Conservation (phyloP, 1,140 invertebrate species). For the Coboldia fuscipes region DNA sequence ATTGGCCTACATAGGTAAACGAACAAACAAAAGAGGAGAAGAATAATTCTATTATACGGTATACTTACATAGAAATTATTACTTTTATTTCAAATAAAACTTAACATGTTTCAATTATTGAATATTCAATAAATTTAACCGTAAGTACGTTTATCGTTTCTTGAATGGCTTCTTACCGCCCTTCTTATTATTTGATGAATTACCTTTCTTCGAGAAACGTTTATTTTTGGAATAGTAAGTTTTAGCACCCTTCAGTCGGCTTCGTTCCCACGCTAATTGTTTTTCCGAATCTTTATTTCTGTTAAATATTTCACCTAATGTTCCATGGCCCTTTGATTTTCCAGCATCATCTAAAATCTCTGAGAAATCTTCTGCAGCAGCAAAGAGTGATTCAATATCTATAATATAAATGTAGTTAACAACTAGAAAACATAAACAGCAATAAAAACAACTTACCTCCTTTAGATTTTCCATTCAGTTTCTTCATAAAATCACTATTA, state of each 20-base stretch:
- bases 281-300: conserved; percentile 39
- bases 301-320: conserved; percentile 34
- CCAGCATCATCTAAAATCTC: conserved; percentile 45
- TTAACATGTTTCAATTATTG: too few relatives aligned
- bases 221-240: too few relatives aligned
- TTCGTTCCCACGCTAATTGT: conserved; percentile 43
- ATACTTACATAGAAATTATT: too few relatives aligned
- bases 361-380: conserved; percentile 52
- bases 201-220: too few relatives aligned
- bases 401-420: conserved; percentile 1
- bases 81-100: too few relatives aligned
- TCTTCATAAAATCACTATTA: conserved; percentile 12
- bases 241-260: conserved; percentile 19
- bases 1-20: too few relatives aligned
- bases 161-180: too few relatives aligned
- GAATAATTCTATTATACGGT: too few relatives aligned
- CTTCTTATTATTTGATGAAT: too few relatives aligned
- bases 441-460: conserved; percentile 6
- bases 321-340: conserved; percentile 33
- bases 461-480: conserved; percentile 15
- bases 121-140: too few relatives aligned
- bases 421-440: neutral
- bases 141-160: too few relatives aligned
- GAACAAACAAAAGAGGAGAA: too few relatives aligned
- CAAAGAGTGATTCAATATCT: conserved; percentile 33